Evolutionary conservation across 2,888 invertebrate genomes (phyloP), one percentile per base, ranked within the genome.

Genomic region (Hirtodrosophila duncani): DNA sequence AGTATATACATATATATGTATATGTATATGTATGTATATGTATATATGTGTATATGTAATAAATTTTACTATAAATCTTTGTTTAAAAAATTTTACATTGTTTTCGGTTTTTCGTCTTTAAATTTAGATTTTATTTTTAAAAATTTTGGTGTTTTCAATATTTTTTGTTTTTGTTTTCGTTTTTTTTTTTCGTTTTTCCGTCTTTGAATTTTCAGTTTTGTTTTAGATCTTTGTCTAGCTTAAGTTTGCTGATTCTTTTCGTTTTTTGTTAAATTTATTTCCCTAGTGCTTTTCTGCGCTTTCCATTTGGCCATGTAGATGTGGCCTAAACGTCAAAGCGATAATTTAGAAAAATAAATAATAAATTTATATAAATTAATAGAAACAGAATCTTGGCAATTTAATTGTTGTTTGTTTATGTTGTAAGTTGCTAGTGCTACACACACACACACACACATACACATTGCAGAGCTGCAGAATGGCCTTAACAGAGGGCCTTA

Each of bases 291-390:
- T n/a, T n/a, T n/a, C n/a, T n/a, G n/a, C 43, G 13, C 23, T 20
- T 57, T 78, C 71, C 71, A 72, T 72, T 78, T 72, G 78, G 71
- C 71, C 71, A 72, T 72, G 72, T 72, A 72, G 72, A 72, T 71
- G 72, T 72, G 78, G 72, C 77, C 41, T 16, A 14, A 43, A 50
- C 49, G 51, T 36, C 30, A 45, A 55, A 50, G 60, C 66, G 62
- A 57, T 36, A 41, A 48, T 51, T 49, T 48, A 46, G 43, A 55
- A 64, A 64, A 23, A 37, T 38, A 50, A 50, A 13, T 30, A 57
- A 38, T 43, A 41, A 42, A 20, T 31, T n/a, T 45, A 18, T 34
- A 31, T 61, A 14, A 7, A 30, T 16, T 26, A 42, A 23, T 37
- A 49, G 42, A 48, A 48, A 33, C 17, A 38, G 13, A 21, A 55